Base-by-base conservation (phyloP, 2,888 invertebrate genomes). In the Agelastica alni region DNA sequence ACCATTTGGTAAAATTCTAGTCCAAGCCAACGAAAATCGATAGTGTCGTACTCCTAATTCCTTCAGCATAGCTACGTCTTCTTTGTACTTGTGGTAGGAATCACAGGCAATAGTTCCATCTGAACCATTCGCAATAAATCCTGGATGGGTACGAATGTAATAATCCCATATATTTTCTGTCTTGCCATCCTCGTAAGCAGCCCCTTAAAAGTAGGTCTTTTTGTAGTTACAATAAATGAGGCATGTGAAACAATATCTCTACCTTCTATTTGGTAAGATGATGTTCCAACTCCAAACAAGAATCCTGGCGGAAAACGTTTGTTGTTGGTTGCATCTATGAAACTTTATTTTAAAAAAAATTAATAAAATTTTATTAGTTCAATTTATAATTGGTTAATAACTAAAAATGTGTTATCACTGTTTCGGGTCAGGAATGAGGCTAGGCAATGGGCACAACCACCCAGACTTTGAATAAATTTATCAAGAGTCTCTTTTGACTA, bases 21-120 rank as follows among this genome's bases (percentile, higher is more conserved):
- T 53, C 67, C 68, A 68, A n/a, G 70, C 63, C 32, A 68, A 17
- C 1, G 63, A 63, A 53, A 65, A 60, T 56, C 85, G 75, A 70
- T 85, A 85, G 67, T 78, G 79, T 47, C 75, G 63, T 1, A 82
- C 80, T 0, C 84, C 84, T 1, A 87, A 71, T 16, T 79, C 69
- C 51, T 78, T 79, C 48, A 88, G 65, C 36, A 86, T 69, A 22
- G 73, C 66, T 0, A 87, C 81, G 62, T 89, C 89, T 30, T 83
- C 81, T 63, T 79, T 78, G 70, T 81, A 83, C 62, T 77, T 80
- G 71, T 86, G 82, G 71, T 86, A 88, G 12, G 86, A 85, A 70
- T 87, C 85, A 47, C 83, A 83, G 0, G 87, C 83, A 0, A 84
- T 74, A 65, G 87, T 85, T 0, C 81, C 87, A 46, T 81, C 86